A percentile compares a stretch with the other conserved stretches of the same genome.
Evolutionary conservation across 1,140 invertebrate species (phyloP).

Genomic region (Hycleus phaleratus): DNA sequence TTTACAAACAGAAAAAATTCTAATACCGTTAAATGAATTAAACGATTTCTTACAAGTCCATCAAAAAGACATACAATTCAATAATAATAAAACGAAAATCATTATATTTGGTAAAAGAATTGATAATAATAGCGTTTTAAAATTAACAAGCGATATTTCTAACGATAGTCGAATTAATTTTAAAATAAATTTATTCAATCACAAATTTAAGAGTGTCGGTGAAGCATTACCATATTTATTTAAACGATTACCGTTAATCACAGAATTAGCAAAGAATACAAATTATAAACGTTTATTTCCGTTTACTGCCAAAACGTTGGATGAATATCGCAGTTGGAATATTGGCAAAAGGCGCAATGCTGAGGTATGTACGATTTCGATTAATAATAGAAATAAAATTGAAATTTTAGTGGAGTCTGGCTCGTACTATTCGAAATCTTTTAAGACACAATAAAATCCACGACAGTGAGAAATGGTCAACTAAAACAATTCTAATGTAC

Average conservation of each 20-base stretch:
- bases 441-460: constrained; percentile 16
- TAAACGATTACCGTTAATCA: constrained; percentile 29
- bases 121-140: neutral
- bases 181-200: constrained; percentile 22
- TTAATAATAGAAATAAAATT: no score
- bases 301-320: constrained; percentile 26
- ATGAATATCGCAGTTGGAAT: constrained; percentile 31
- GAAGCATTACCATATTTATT: constrained; percentile 32
- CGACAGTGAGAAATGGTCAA: constrained; percentile 27
- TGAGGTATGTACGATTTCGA: constrained; percentile 23
- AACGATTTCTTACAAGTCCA: neutral
- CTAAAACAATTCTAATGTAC: constrained; percentile 33
- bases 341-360: constrained; percentile 26
- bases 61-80: constrained; percentile 3
- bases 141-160: neutral
- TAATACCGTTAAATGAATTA: neutral
- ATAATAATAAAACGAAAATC: constrained; percentile 3
- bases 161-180: constrained; percentile 4
- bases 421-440: constrained; percentile 29
- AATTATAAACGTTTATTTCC: constrained; percentile 30
- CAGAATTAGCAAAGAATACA: constrained; percentile 15
- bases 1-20: neutral
- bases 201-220: constrained; percentile 28
- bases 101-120: constrained; percentile 5
- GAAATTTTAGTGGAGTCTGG: constrained; percentile 33